Percentiles rank a stretch among this genome's conserved stretches.
Conservation (phyloP, 2,113 vertebrate species). For the Baryphthengus martii region DNA sequence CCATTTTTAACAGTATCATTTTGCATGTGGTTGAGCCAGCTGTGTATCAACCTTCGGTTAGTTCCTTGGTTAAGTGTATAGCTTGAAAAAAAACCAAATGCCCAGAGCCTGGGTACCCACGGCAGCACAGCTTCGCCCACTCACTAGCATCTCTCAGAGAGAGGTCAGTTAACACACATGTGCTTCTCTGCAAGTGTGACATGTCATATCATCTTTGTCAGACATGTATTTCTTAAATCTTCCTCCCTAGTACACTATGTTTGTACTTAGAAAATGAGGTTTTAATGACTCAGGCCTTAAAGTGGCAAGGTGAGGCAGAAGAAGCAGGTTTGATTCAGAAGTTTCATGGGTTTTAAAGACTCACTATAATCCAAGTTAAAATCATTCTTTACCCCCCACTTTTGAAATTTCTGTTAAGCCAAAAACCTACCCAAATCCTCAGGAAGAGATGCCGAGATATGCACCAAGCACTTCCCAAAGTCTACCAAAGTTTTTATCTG, state of each 20-base stretch:
- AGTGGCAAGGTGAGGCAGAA: background rate
- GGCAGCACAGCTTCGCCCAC: background rate
- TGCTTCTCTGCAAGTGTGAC: rapidly evolving
- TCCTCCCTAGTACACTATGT: rapidly evolving
- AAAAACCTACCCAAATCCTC: background rate
- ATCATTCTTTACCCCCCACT: too few relatives aligned
- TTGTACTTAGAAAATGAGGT: rapidly evolving
- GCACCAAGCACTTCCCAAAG: background rate
- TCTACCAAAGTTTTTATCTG: background rate
- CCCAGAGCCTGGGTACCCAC: background rate
- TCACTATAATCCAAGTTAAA: background rate
- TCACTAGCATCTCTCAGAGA: rapidly evolving
- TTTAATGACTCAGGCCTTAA: background rate
- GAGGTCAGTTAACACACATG: rapidly evolving
- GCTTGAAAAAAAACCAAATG: background rate
- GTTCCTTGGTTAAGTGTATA: rapidly evolving
- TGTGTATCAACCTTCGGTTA: background rate
- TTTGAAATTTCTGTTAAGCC: background rate
- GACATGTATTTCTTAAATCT: background rate
- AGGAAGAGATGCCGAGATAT: rapidly evolving
- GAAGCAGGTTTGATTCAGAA: background rate
- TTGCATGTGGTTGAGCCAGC: background rate
- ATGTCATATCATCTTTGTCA: rapidly evolving
- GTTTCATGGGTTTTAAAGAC: background rate
- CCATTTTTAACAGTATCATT: rapidly evolving